Evolutionary conservation across 2,888 invertebrate genomes (phyloP).

Genomic region (Andrena dorsata): DNA sequence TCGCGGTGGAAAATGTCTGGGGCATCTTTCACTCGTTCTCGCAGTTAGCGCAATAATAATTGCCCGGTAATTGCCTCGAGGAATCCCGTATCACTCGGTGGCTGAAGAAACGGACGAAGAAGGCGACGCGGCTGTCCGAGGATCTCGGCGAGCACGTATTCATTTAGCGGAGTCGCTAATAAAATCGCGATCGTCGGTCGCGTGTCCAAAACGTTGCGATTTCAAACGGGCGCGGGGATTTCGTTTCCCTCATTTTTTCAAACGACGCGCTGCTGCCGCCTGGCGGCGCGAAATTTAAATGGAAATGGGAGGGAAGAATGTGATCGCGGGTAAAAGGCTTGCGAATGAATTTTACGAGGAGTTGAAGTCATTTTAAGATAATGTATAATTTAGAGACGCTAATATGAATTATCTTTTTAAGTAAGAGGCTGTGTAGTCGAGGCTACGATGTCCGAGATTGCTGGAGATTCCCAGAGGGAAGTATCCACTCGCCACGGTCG

Average conservation of each 20-base stretch:
- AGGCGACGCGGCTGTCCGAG: neutral
- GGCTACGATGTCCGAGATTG: neutral
- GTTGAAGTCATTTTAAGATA: too few relatives aligned
- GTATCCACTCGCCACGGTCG: neutral
- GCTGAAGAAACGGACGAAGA: neutral
- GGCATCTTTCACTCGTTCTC: conserved; percentile 33
- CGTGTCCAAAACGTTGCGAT: neutral
- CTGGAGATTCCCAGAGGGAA: neutral
- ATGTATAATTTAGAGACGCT: too few relatives aligned
- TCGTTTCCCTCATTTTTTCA: neutral
- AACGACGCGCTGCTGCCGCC: conserved; percentile 3
- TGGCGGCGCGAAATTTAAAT: neutral
- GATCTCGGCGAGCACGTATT: neutral
- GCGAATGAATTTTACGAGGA: too few relatives aligned
- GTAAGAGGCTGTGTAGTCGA: too few relatives aligned
- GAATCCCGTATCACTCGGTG: conserved; percentile 66
- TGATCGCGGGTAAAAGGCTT: too few relatives aligned
- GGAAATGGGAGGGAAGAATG: too few relatives aligned
- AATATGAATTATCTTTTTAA: too few relatives aligned
- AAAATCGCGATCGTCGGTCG: neutral
- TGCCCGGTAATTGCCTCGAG: conserved; percentile 66
- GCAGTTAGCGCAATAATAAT: conserved; percentile 71
- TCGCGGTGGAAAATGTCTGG: conserved; percentile 26
- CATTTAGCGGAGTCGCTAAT: conserved; percentile 14
- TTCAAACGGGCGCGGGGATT: neutral